Percentiles rank a stretch among this genome's conserved stretches.
phyloP scores from a whole-genome alignment of 2,888 invertebrate species.

The Drosophila longiperda region DNA sequence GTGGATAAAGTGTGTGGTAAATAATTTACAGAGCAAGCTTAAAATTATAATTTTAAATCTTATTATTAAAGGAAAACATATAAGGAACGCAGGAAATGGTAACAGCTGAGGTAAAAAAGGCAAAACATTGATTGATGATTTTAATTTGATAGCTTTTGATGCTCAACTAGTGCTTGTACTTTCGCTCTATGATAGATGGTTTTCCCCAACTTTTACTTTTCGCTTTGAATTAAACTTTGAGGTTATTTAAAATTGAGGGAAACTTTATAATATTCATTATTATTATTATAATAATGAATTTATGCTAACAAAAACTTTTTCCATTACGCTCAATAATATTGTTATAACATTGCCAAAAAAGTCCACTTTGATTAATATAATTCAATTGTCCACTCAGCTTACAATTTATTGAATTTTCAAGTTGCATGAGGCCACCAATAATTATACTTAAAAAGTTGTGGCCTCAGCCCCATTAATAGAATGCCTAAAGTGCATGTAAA shows the following conservation, averaged over 20 bases:
- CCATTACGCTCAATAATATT: conserved; percentile 38
- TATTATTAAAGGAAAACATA: neutral
- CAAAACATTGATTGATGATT: conserved; percentile 64
- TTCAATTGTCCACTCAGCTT: neutral
- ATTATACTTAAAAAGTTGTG: conserved; percentile 33
- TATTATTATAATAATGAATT: too few species aligned
- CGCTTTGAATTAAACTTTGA: neutral
- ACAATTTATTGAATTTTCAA: conserved; percentile 32
- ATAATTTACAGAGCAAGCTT: conserved; percentile 13
- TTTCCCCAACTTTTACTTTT: conserved; percentile 23
- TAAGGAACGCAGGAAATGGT: neutral
- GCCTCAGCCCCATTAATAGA: conserved; percentile 9
- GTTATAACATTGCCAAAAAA: conserved; percentile 8
- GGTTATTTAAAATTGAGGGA: neutral
- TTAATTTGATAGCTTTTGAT: conserved; percentile 57
- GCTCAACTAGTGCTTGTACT: conserved; percentile 13
- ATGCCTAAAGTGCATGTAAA: conserved; percentile 50
- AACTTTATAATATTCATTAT: neutral
- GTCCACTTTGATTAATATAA: conserved; percentile 40
- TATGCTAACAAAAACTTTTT: conserved; percentile 25
- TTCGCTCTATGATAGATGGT: conserved; percentile 60
- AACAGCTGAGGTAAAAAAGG: conserved; percentile 18
- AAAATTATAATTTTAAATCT: conserved; percentile 12
- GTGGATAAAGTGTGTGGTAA: conserved; percentile 45
- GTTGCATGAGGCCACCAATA: conserved; percentile 46